These are phyloP conservation scores for Phycodurus eques DNA, from an alignment of 2,113 vertebrate genomes.

Conservation along the genomic window DNA sequence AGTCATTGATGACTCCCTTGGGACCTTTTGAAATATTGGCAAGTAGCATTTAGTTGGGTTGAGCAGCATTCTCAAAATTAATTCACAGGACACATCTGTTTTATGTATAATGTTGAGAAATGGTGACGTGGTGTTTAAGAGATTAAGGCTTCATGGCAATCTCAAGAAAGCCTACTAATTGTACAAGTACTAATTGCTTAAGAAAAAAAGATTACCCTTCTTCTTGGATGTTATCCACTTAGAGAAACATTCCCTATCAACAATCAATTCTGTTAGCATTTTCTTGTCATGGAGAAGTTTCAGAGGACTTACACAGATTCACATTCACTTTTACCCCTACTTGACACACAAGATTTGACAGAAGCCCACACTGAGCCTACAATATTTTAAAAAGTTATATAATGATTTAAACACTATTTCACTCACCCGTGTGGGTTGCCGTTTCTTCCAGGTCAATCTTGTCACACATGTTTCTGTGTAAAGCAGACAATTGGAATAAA, in stretches of 20 bases:
- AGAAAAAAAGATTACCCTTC: background rate
- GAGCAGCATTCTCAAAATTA: background rate
- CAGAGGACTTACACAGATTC: background rate
- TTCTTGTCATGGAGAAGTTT: background rate
- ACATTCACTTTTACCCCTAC: background rate
- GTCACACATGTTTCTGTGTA: constrained; percentile 61
- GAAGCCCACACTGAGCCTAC: background rate
- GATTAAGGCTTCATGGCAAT: background rate
- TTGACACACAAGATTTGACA: background rate
- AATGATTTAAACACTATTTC: background rate
- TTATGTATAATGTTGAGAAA: background rate
- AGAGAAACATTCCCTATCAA: background rate
- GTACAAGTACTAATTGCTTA: background rate
- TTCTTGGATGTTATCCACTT: background rate
- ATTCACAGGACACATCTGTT: background rate
- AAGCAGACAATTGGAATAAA: constrained; percentile 6
- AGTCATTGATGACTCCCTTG: constrained; percentile 97
- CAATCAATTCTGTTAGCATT: background rate
- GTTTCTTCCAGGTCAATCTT: constrained; percentile 80
- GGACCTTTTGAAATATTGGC: constrained; percentile 75
- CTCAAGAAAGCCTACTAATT: background rate
- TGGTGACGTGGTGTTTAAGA: background rate
- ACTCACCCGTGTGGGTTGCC: constrained; percentile 87
- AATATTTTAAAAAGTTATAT: background rate
- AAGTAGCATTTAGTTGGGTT: background rate